Percentiles rank a stretch among this genome's conserved stretches.
Evolutionary conservation across 2,113 vertebrate genomes (phyloP).

Genomic region (Desmodus rotundus): DNA sequence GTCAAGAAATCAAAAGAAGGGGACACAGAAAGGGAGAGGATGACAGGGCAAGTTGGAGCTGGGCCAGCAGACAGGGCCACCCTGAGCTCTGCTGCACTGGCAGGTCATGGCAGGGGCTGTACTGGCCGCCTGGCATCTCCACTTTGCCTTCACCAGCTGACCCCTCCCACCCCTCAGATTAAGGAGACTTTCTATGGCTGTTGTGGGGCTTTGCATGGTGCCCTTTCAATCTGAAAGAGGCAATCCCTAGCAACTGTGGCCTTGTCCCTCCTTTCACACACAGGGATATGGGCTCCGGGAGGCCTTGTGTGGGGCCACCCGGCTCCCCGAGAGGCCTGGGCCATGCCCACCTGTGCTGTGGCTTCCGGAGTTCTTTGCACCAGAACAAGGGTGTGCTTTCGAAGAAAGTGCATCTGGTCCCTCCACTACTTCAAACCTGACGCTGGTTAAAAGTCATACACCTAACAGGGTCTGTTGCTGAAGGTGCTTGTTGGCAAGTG

Average conservation of each 20-base stretch:
- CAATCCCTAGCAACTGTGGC: neutral
- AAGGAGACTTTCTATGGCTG: too few species aligned
- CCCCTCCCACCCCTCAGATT: neutral
- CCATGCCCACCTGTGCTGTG: neutral
- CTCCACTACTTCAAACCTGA: neutral
- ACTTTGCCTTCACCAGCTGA: neutral
- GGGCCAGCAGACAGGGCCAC: neutral
- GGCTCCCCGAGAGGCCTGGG: neutral
- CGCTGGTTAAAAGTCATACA: neutral
- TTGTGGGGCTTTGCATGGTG: neutral
- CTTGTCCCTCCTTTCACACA: neutral
- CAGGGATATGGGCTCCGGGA: neutral
- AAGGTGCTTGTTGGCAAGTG: neutral
- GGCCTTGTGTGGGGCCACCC: neutral
- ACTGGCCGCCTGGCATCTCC: neutral
- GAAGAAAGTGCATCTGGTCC: neutral
- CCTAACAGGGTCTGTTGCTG: neutral
- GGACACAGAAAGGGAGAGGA: neutral
- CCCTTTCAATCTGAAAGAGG: too few species aligned
- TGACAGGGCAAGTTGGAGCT: fast-evolving
- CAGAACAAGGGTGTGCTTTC: neutral
- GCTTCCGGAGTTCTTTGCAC: neutral
- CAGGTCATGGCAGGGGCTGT: neutral
- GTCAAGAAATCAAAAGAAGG: neutral
- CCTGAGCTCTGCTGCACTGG: neutral